phyloP scores from a whole-genome alignment of 92 coral and sea anemone genomes.

The Parazoanthus atlanticus region DNA sequence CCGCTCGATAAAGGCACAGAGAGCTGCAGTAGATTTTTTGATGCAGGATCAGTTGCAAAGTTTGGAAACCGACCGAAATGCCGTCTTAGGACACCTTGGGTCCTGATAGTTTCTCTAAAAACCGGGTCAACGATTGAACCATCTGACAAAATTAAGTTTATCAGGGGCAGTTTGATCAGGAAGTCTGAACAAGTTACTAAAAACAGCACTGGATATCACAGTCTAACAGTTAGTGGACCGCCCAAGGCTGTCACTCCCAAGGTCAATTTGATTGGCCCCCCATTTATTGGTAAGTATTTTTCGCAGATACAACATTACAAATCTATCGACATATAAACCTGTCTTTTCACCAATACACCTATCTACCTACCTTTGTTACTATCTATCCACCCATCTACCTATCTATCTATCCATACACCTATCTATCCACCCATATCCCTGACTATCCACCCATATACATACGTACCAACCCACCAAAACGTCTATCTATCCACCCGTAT shows the following conservation, averaged over 20 bases:
- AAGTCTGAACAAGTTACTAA: conserved; percentile 56
- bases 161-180: conserved; percentile 41
- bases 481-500: background rate
- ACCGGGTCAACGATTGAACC: conserved; percentile 59
- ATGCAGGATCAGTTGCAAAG: conserved; percentile 34
- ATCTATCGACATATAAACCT: too few species aligned
- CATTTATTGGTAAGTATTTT: conserved; percentile 60
- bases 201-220: conserved; percentile 24
- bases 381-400: too few species aligned
- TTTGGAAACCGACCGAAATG: conserved; percentile 63
- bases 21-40: conserved; percentile 54
- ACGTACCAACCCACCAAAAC: too few species aligned
- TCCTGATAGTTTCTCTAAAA: conserved; percentile 47
- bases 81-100: conserved; percentile 31
- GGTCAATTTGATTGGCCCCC: conserved; percentile 54
- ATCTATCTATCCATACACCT: too few species aligned
- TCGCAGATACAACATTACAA: too few species aligned
- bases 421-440: too few species aligned
- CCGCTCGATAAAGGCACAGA: background rate
- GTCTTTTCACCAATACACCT: too few species aligned
- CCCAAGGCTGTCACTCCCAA: conserved; percentile 46
- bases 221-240: conserved; percentile 49
- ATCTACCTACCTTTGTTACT: too few species aligned
- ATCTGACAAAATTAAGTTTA: conserved; percentile 39
- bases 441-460: too few species aligned